These are phyloP conservation scores for Oreochromis grahami DNA, from an alignment of 2,797 vertebrate genomes.

Conservation along the genomic window DNA sequence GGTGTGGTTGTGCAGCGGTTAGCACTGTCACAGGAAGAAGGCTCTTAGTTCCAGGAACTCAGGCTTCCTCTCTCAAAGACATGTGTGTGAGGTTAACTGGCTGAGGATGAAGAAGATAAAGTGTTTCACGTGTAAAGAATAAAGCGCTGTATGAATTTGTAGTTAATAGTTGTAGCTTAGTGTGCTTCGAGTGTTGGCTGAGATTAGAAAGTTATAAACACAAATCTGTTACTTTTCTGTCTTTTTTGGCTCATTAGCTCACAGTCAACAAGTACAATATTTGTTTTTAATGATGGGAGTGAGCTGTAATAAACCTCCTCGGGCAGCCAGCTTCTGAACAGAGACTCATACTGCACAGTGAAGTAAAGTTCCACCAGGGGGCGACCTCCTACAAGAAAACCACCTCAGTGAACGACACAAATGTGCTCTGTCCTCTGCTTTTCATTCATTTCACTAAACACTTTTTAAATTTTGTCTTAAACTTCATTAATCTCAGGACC, in stretches of 20 bases:
- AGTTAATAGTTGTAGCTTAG: neutral
- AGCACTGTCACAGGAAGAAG: fast-evolving
- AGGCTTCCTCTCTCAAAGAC: neutral
- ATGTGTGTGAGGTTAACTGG: fast-evolving
- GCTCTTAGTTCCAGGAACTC: fast-evolving
- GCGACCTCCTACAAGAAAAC: neutral
- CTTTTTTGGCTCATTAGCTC: neutral
- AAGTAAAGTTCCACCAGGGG: neutral
- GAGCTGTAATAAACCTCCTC: neutral
- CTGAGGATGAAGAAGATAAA: neutral
- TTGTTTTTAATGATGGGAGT: neutral
- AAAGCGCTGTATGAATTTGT: neutral
- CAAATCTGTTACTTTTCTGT: fast-evolving
- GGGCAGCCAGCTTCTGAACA: neutral
- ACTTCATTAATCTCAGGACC: neutral
- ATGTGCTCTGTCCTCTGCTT: neutral
- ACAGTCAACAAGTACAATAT: neutral
- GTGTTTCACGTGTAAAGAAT: fast-evolving
- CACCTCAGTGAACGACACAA: fast-evolving
- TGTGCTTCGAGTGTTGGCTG: neutral
- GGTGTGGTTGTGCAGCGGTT: fast-evolving
- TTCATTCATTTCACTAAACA: neutral
- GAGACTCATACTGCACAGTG: neutral
- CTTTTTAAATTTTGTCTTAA: neutral
- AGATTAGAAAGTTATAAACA: neutral